Conservation (phyloP, 2,797 vertebrate genomes). For the Squalus acanthias region DNA sequence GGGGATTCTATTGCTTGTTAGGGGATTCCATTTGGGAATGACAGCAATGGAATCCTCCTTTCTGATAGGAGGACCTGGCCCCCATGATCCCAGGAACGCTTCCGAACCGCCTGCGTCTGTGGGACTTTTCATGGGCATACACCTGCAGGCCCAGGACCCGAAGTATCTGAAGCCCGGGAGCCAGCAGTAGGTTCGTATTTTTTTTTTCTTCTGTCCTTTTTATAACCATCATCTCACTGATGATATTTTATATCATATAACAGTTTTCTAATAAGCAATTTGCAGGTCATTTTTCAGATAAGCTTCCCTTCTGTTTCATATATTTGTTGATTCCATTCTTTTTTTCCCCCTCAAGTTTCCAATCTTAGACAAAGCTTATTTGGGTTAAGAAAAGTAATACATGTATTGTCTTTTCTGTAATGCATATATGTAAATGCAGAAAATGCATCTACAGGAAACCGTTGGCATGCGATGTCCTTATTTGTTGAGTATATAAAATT, state of each 20-base stretch:
- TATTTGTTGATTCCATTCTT: not conserved
- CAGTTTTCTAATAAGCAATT: not conserved
- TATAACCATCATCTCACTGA: not conserved
- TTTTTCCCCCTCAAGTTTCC: not conserved
- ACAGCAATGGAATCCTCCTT: no score
- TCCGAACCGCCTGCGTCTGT: no score
- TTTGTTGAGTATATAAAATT: not conserved
- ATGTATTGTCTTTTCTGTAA: not conserved
- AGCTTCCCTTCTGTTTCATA: not conserved
- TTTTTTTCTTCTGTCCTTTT: not conserved
- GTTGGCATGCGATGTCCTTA: not conserved
- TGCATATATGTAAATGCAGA: not conserved
- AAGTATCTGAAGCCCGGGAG: no score
- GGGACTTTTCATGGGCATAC: no score
- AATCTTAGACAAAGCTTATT: not conserved
- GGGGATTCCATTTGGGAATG: no score
- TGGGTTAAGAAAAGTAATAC: not conserved
- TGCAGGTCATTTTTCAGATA: not conserved
- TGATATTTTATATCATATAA: no score
- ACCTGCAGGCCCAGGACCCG: no score
- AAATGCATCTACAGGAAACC: not conserved
- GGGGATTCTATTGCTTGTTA: no score
- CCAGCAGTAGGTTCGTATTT: no score
- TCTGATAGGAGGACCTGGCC: no score
- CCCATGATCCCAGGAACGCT: no score